A percentile compares a stretch with the other conserved stretches of the same genome.
These are phyloP conservation scores for Spodoptera frugiperda DNA, from an alignment of 1,140 invertebrate genomes.

Conservation along the genomic window DNA sequence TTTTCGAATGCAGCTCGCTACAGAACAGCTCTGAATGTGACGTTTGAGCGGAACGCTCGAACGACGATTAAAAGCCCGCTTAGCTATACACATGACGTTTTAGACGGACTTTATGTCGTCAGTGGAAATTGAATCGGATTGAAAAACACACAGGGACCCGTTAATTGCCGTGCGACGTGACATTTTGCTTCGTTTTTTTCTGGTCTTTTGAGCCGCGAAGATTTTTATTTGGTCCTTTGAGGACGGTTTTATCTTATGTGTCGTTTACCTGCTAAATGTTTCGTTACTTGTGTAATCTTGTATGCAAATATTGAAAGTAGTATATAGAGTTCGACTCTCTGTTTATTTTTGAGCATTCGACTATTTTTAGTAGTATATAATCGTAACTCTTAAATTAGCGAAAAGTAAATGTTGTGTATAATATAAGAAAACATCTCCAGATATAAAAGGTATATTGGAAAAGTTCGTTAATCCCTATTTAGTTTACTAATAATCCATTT, in stretches of 20 bases:
- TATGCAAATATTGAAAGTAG: not conserved
- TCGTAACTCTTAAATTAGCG: no score
- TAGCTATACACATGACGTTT: constrained; percentile 40
- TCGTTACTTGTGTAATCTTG: not conserved
- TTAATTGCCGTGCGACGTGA: constrained; percentile 33
- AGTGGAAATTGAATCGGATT: constrained; percentile 40
- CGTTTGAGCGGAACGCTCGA: constrained; percentile 47
- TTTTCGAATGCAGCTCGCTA: constrained; percentile 51
- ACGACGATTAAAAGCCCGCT: constrained; percentile 46
- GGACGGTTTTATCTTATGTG: constrained; percentile 9
- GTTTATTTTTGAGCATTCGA: no score
- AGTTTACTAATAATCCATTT: no score
- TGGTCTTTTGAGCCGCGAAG: constrained; percentile 19
- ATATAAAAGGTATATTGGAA: no score
- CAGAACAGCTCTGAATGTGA: constrained; percentile 47
- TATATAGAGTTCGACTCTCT: not conserved
- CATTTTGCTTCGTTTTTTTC: not conserved
- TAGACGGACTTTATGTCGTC: constrained; percentile 34
- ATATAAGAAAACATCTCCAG: no score
- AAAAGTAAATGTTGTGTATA: no score
- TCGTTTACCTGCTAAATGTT: not conserved
- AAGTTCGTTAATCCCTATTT: no score
- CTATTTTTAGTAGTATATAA: no score
- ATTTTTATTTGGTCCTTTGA: constrained; percentile 5
- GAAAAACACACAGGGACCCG: constrained; percentile 44